phyloP scores from a whole-genome alignment of 2,888 invertebrate species.

The Colostygia pectinataria region DNA sequence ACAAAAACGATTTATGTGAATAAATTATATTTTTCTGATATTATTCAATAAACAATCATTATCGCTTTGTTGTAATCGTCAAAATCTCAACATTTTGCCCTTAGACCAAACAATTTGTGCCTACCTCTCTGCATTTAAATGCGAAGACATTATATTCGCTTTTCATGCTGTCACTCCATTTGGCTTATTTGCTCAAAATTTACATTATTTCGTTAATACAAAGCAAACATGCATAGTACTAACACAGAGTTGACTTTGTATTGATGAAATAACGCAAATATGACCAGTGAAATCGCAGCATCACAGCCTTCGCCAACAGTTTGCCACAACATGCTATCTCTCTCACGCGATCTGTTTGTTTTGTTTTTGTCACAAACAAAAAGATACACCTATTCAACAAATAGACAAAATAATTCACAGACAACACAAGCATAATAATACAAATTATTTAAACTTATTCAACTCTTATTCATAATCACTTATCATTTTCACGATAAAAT shows the following conservation, averaged over 20 bases:
- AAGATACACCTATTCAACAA: too few species aligned
- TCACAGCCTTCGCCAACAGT: conserved; percentile 16
- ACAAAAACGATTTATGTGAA: conserved; percentile 53
- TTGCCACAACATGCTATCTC: conserved; percentile 4
- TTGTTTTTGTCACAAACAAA: conserved; percentile 29
- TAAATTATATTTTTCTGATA: conserved; percentile 76
- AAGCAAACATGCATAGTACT: too few species aligned
- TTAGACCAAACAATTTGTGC: conserved; percentile 71
- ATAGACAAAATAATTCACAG: conserved; percentile 17
- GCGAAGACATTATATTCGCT: conserved; percentile 22
- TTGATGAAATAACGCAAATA: too few species aligned
- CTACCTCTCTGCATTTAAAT: conserved; percentile 50
- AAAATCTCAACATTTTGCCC: conserved; percentile 70
- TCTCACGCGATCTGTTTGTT: conserved; percentile 18
- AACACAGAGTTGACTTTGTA: too few species aligned
- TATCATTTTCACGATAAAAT: too few species aligned
- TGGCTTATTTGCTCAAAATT: too few species aligned
- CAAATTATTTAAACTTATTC: too few species aligned
- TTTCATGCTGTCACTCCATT: too few species aligned
- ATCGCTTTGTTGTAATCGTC: conserved; percentile 71
- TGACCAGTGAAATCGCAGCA: too few species aligned
- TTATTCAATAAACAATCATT: conserved; percentile 68
- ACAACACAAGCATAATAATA: too few species aligned
- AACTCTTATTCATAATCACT: too few species aligned
- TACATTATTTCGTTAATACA: too few species aligned